phyloP scores from a whole-genome alignment of 2,113 vertebrate species.

The Lepus americanus region DNA sequence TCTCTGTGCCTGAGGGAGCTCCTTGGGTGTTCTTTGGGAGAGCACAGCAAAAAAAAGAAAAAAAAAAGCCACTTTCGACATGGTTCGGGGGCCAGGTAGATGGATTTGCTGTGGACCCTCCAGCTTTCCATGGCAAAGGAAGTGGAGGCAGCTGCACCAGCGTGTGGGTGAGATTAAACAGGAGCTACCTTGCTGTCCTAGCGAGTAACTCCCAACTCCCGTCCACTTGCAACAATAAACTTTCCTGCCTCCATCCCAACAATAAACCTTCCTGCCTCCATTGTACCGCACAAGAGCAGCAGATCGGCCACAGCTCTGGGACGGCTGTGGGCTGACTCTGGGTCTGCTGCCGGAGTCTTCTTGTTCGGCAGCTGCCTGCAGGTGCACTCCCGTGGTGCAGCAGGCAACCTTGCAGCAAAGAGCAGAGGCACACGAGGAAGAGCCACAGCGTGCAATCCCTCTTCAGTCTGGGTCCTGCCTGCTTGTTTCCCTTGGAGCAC shows the following conservation, averaged over 20 bases:
- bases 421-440: accelerated
- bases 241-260: background rate
- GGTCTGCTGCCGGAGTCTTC: background rate
- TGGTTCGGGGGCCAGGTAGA: background rate
- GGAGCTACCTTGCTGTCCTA: background rate
- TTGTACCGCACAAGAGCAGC: accelerated
- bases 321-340: background rate
- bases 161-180: background rate
- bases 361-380: background rate
- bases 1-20: background rate
- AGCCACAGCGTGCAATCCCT: accelerated
- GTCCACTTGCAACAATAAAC: background rate
- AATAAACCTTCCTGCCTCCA: background rate
- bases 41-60: too few species aligned
- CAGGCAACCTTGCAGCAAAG: background rate
- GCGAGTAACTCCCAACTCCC: background rate
- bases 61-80: background rate
- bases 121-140: background rate
- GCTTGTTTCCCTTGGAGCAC: background rate
- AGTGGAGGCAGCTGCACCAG: background rate
- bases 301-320: background rate
- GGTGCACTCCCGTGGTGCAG: background rate
- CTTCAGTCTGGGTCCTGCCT: too few species aligned
- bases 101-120: background rate
- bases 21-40: background rate